These are phyloP conservation scores for Odontocerum albicorne DNA, from an alignment of 2,888 invertebrate genomes.

Conservation along the genomic window DNA sequence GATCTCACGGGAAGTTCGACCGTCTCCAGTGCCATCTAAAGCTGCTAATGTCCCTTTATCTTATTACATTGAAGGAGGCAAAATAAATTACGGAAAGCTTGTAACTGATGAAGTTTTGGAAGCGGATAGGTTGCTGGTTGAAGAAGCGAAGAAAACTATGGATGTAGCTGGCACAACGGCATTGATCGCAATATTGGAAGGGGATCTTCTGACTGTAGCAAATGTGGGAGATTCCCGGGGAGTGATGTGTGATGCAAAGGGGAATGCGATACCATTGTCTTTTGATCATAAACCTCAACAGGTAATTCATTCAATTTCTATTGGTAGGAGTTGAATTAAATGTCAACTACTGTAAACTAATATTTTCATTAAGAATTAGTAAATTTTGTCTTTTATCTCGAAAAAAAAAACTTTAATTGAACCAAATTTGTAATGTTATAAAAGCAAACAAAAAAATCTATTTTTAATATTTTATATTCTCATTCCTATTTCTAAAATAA, in stretches of 20 bases:
- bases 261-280: conserved; percentile 88
- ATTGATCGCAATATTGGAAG: conserved; percentile 84
- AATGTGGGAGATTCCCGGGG: conserved; percentile 97
- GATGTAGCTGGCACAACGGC: conserved; percentile 90
- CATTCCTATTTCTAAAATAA: no score
- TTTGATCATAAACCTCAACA: conserved; percentile 97
- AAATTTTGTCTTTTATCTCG: no score
- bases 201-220: conserved; percentile 81
- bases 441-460: no score
- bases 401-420: no score
- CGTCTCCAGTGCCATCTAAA: conserved; percentile 50
- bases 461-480: no score
- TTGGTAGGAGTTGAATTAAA: no score
- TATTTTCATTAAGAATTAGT: no score
- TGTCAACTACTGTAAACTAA: no score
- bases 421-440: no score
- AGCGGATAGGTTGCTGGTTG: conserved; percentile 79
- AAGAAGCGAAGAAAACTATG: conserved; percentile 77
- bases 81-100: conserved; percentile 78
- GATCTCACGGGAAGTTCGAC: conserved; percentile 63
- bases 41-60: conserved; percentile 55
- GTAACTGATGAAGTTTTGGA: conserved; percentile 85
- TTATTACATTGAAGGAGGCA: conserved; percentile 73
- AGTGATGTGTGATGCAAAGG: conserved; percentile 90
- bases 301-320: conserved; percentile 51